A percentile compares a stretch with the other conserved stretches of the same genome.
These are phyloP conservation scores for Eptesicus fuscus DNA, from an alignment of 2,113 vertebrate species.

Conservation along the genomic window DNA sequence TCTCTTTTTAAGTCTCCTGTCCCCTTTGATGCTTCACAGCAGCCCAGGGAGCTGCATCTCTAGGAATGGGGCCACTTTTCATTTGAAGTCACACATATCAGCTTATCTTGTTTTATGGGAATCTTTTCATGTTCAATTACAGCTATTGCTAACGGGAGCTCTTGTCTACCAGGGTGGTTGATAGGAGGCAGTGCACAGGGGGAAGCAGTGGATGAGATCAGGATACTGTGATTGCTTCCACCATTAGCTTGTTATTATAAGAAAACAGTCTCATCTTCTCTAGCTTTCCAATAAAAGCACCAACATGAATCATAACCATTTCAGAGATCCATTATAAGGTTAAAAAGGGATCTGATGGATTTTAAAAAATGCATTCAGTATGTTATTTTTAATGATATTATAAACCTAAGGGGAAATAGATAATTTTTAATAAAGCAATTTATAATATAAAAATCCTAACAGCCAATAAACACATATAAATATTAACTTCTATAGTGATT, in stretches of 20 bases:
- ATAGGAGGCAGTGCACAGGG: neutral
- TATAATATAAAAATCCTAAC: neutral
- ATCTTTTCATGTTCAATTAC: constrained; percentile 20
- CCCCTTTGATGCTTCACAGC: neutral
- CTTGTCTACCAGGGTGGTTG: neutral
- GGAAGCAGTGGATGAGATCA: neutral
- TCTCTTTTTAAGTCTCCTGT: neutral
- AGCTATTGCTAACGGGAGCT: neutral
- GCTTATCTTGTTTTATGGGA: constrained; percentile 32
- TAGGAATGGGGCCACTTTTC: neutral
- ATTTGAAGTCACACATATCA: constrained; percentile 17
- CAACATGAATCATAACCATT: neutral
- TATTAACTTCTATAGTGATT: neutral
- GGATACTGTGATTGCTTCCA: neutral
- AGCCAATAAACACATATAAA: neutral
- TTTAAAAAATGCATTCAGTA: neutral
- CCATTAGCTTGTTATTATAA: neutral
- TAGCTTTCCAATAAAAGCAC: neutral
- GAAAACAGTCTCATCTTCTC: neutral
- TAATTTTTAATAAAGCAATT: neutral
- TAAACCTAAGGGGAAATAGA: constrained; percentile 3
- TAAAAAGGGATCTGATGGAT: neutral
- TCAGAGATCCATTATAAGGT: neutral
- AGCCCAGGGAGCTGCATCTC: neutral
- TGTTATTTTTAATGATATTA: constrained; percentile 8